Base-by-base conservation (phyloP, 2,113 vertebrate genomes). In the Hiodon alosoides region DNA sequence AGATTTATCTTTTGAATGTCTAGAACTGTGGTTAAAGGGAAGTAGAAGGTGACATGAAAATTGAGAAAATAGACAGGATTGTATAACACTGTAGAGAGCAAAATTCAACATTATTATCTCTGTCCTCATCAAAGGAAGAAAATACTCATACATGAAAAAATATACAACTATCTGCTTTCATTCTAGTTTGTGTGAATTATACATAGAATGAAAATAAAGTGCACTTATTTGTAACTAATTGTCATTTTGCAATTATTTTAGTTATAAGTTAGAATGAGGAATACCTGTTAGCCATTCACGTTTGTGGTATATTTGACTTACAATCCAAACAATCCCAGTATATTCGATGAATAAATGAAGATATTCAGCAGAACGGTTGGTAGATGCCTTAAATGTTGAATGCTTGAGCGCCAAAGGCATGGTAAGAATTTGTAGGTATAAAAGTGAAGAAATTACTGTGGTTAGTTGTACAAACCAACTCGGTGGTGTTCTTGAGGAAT, bases 401-500 rank as follows among this genome's bases (percentile, higher is more conserved):
- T 16, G 8, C 46, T 14, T 61, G 46, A n/a, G 13, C 14, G 57
- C 59, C 72, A 74, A 57, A 67, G 8, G 6, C 47, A 61, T 48
- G 46, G 70, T 16, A 16, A 61, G 58, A 72, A 59, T 72, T 31
- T 48, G 46, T 70, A 13, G 46, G 53, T 46, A 74, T 58, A 57
- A 69, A 75, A 75, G 55, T 62, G n/a, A 61, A 76, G n/a, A 60
- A 46, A 31, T 59, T 7, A 60, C 46, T 9, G 73, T 11, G 65
- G 62, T 58, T 54, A 68, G 17, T 11, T 31, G 31, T 9, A 48
- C 16, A 14, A 64, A 46, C 7, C 57, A 61, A 50, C 3, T 4
- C 48, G 2, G 58, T 53, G 50, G 59, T 31, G 58, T 70, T 57
- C 46, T 11, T n/a, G 74, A 53, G 67, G 67, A 70, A 70, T 51